Base-by-base conservation (phyloP, 2,797 vertebrate genomes). In the Bradypodion pumilum region DNA sequence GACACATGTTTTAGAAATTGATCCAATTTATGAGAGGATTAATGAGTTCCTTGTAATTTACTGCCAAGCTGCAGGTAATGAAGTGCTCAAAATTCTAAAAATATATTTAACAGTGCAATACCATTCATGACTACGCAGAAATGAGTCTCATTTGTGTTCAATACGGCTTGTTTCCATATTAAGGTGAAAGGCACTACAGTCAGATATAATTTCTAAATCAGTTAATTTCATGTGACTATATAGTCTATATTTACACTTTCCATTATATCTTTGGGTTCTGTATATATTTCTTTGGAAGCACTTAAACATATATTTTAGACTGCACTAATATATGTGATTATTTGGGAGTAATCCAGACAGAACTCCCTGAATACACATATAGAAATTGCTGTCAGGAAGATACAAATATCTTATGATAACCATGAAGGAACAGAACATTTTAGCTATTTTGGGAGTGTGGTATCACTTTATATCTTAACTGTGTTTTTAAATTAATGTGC, bases 291-390 rank as follows among this genome's bases (percentile, higher is more conserved):
- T 44, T 40, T 37, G 8, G n/a, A 87, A 0, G 8, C 76, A 81
- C 88, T 88, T 88, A 84, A 81, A 16, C 27, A 89, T 25, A 35
- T 37, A 15, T 81, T 19, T 70, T 8, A 80, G 56, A 52, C 9
- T 52, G 15, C 49, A 9, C 49, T 52, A 52, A 7, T 52, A 52
- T 56, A 56, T 56, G 52, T 56, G 10, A 19, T 62, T 7, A 42
- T 15, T 42, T 44, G 40, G 4, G 19, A 42, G 63, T 6, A 21
- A 56, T 52, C 52, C 16, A 56, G 21, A 56, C 12, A 4, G 5
- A 56, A 56, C 52, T 56, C 52, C 52, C 12, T 56, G 52, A 56
- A 19, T 15, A 19, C 19, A 56, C 52, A 56, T 56, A 56, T 56
- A 21, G 16, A 4, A 16, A 15, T 49, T 49, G 46, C 13, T 49